A percentile compares a stretch with the other conserved stretches of the same genome.
Evolutionary conservation across 2,113 vertebrate genomes (phyloP).

Genomic region (Triplophysa rosa): DNA sequence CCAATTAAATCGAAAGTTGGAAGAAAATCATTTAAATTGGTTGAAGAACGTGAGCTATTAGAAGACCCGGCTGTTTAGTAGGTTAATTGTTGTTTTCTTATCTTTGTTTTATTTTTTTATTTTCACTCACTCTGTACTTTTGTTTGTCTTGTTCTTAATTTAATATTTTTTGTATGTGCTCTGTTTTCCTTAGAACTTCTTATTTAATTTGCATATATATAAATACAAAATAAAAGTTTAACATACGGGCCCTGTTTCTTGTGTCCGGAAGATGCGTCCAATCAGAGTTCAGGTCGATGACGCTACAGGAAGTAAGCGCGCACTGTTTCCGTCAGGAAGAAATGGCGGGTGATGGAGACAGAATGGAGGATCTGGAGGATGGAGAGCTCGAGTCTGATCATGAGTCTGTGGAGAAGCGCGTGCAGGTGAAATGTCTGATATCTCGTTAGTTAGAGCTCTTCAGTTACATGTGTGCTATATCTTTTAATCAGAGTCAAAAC

Average conservation of each 20-base stretch:
- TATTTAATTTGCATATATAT: no score
- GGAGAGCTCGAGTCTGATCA: slow-evolving; percentile 84
- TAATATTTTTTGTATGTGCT: no score
- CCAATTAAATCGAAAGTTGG: no score
- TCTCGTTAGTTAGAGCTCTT: neutral
- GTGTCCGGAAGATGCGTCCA: neutral
- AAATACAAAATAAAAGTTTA: no score
- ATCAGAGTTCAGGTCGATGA: neutral
- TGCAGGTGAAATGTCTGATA: neutral
- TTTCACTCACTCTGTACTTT: no score
- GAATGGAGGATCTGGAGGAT: slow-evolving; percentile 85
- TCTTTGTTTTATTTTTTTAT: no score
- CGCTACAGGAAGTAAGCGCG: neutral
- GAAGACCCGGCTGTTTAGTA: no score
- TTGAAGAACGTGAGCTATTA: no score
- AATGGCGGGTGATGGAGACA: slow-evolving; percentile 74
- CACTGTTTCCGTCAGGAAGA: slow-evolving; percentile 49
- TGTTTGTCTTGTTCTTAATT: no score
- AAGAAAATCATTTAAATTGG: no score
- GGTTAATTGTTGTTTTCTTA: no score
- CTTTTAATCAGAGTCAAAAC: neutral
- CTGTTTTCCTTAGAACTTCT: no score
- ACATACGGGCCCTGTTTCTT: neutral
- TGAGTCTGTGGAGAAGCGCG: slow-evolving; percentile 79
- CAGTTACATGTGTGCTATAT: slow-evolving; percentile 27